Conservation (phyloP, 2,797 vertebrate genomes). For the Huso huso region DNA sequence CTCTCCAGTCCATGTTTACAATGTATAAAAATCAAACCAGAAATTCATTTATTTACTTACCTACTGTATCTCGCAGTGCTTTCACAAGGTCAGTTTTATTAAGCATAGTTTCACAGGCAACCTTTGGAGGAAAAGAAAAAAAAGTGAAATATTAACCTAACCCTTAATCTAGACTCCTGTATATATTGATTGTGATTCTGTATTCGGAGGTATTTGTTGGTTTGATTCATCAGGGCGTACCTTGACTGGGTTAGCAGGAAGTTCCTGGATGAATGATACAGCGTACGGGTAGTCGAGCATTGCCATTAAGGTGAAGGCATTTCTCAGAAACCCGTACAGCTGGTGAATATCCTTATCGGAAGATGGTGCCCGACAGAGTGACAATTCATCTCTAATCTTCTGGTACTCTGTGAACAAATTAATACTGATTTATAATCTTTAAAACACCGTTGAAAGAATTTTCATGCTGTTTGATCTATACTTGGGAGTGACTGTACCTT, state of each 20-base stretch:
- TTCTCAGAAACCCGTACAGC: slow-evolving; percentile 75
- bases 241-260: slow-evolving; percentile 83
- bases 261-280: slow-evolving; percentile 66
- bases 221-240: slow-evolving; percentile 34
- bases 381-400: slow-evolving; percentile 57
- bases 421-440: background rate
- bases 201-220: background rate
- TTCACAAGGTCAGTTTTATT: slow-evolving; percentile 47
- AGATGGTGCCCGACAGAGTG: slow-evolving; percentile 60
- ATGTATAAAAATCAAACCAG: too few species aligned
- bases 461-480: background rate
- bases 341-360: slow-evolving; percentile 64
- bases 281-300: slow-evolving; percentile 92
- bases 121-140: slow-evolving; percentile 44
- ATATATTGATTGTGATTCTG: background rate
- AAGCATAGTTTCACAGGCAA: slow-evolving; percentile 71
- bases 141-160: too few species aligned
- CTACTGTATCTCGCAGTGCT: slow-evolving; percentile 70
- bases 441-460: background rate
- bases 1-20: too few species aligned
- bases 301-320: slow-evolving; percentile 82
- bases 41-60: slow-evolving; percentile 44
- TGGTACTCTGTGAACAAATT: slow-evolving; percentile 52
- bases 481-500: slow-evolving; percentile 49
- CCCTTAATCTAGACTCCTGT: too few species aligned